These are phyloP conservation scores for Punctoribates punctum DNA, from an alignment of 2,888 invertebrate genomes.

Conservation along the genomic window DNA sequence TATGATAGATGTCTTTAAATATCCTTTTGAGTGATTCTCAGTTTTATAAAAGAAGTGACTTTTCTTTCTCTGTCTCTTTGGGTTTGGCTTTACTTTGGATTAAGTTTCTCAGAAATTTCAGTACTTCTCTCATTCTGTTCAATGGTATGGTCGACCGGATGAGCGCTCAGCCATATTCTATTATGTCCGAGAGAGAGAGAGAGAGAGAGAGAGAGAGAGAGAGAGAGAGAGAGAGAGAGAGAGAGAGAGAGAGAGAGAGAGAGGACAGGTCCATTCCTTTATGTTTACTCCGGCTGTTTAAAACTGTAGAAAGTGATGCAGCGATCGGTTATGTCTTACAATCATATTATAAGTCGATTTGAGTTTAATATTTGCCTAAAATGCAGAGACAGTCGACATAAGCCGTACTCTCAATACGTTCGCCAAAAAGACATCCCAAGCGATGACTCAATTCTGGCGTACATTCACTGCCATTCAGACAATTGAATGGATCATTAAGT, in stretches of 20 bases:
- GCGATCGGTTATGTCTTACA: background rate
- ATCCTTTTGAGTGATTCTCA: background rate
- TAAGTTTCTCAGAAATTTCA: background rate
- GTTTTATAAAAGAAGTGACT: background rate
- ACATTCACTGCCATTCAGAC: background rate
- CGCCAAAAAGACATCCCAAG: background rate
- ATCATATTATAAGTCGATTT: background rate
- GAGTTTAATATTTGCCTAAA: background rate
- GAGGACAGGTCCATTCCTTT: no score
- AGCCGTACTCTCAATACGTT: background rate
- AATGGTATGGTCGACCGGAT: background rate
- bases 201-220: background rate
- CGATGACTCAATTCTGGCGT: background rate
- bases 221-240: background rate
- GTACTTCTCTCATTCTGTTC: background rate
- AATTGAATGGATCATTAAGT: background rate
- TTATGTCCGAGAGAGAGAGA: no score
- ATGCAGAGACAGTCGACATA: background rate
- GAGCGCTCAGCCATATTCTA: conserved; percentile 9
- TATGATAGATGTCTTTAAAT: background rate
- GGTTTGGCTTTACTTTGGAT: background rate
- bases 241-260: background rate
- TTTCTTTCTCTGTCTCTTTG: background rate
- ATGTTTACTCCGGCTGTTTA: no score
- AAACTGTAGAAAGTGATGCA: background rate